Evolutionary conservation across 2,888 invertebrate genomes (phyloP).

Genomic region (Rhyacophila evoluta): DNA sequence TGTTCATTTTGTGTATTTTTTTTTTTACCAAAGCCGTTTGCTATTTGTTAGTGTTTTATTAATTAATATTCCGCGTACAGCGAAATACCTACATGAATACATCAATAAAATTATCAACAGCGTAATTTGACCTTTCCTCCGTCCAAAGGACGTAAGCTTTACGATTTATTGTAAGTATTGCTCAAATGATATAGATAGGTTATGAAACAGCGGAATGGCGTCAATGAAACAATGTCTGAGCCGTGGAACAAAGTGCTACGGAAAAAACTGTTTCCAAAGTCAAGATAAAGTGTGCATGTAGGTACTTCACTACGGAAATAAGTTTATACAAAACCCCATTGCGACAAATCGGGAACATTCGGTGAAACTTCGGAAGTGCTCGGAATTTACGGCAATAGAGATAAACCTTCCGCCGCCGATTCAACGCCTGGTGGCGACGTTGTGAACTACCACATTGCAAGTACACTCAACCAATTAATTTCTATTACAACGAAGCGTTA

Average conservation of each 20-base stretch:
- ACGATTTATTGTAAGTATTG: background rate
- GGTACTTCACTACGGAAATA: constrained; percentile 50
- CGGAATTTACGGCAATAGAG: constrained; percentile 49
- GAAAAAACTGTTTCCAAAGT: constrained; percentile 36
- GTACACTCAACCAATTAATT: constrained; percentile 42
- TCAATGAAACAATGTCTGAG: background rate
- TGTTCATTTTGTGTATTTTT: background rate
- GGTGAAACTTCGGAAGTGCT: constrained; percentile 41
- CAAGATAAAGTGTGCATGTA: constrained; percentile 27
- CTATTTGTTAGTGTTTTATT: background rate
- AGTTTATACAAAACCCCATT: constrained; percentile 52
- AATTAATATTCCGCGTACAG: constrained; percentile 18
- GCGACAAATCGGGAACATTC: constrained; percentile 44
- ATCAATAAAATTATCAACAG: constrained; percentile 12
- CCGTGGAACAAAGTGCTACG: constrained; percentile 25
- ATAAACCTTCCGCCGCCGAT: constrained; percentile 52
- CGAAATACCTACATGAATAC: constrained; percentile 22
- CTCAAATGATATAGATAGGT: constrained; percentile 1
- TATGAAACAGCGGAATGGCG: constrained; percentile 16
- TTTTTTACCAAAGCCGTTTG: background rate
- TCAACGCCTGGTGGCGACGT: constrained; percentile 43
- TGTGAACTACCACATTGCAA: constrained; percentile 42
- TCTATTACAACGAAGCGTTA: too few species aligned
- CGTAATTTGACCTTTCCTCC: constrained; percentile 8
- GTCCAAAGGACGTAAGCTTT: constrained; percentile 4